Evolutionary conservation across 2,888 invertebrate species (phyloP), one percentile per base, ranked within the genome.

Genomic region (Dioctria linearis): DNA sequence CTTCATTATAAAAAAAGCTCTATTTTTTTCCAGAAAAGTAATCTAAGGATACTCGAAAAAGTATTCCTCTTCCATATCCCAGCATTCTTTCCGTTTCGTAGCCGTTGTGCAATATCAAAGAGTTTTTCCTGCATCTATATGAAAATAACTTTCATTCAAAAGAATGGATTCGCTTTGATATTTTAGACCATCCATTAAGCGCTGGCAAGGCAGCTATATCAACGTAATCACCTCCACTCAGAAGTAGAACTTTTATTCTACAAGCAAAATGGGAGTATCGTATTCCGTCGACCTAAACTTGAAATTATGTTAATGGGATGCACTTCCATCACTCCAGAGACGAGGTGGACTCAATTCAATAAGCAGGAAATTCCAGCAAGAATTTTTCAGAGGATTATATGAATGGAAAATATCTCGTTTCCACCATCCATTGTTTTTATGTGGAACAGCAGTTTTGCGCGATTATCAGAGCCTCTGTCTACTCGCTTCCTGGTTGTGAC

Each of bases 301-400:
- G 75, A 75, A 75, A 75, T 75, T 75, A 75, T 75, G 75, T 75
- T 75, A 75, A 75, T 75, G 75, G 75, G 61, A 42, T 75, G 75
- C 71, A 71, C 11, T 43, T n/a, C 46, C 25, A 42, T 13, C 67
- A 4, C 25, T 2, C 25, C 25, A 65, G 8, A 43, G 75, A 13
- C 11, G 59, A 39, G 75, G 59, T n/a, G 49, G 43, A 13, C 43
- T 59, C 61, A 75, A 75, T 61, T 75, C 75, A 61, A 75, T 75
- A 75, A 75, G 59, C 57, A 59, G 59, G 59, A 57, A 61, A 75
- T 54, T 51, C 75, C 59, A 40, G 43, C 61, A 43, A 42, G 75
- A 39, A 75, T 75, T 42, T 37, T 51, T 51, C 3, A 66, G 71
- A 71, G 51, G 25, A 71, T 11, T 59, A 13, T 42, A 4, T 75